phyloP scores from a whole-genome alignment of 2,113 vertebrate species.

The Vulpes vulpes region DNA sequence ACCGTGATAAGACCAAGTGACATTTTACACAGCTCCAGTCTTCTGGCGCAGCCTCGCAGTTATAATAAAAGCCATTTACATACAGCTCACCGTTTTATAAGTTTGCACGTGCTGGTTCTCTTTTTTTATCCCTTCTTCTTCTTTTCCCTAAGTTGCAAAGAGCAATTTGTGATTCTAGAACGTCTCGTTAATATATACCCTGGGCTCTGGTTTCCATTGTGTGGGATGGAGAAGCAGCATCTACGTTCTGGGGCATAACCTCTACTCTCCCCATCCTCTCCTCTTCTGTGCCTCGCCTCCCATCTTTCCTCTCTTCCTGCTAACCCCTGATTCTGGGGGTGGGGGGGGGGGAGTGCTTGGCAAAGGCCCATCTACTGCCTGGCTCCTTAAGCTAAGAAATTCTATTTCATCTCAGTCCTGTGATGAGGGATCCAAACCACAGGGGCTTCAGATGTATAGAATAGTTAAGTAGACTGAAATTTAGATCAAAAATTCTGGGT shows the following conservation, averaged over 20 bases:
- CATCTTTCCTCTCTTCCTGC: background rate
- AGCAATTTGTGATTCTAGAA: slow-evolving; percentile 44
- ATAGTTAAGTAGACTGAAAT: background rate
- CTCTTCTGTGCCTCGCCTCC: background rate
- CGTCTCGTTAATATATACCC: background rate
- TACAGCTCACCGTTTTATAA: slow-evolving; percentile 65
- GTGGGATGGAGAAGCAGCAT: background rate
- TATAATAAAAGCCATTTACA: slow-evolving; percentile 86
- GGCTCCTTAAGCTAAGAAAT: slow-evolving; percentile 33
- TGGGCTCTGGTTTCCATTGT: slow-evolving; percentile 63
- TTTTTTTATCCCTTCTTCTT: background rate
- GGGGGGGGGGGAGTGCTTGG: background rate
- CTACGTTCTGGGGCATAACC: background rate
- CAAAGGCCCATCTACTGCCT: background rate
- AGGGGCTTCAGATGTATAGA: background rate
- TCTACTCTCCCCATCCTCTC: background rate
- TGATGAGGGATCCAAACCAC: slow-evolving; percentile 32
- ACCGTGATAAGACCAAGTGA: slow-evolving; percentile 84
- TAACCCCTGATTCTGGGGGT: background rate
- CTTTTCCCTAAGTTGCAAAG: slow-evolving; percentile 29
- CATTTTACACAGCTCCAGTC: slow-evolving; percentile 83
- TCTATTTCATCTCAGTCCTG: slow-evolving; percentile 42
- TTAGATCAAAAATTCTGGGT: background rate
- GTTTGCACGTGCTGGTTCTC: background rate
- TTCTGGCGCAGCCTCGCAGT: slow-evolving; percentile 80